Percentiles rank a stretch among this genome's conserved stretches.
phyloP scores from a whole-genome alignment of 2,797 vertebrate species.

The Lepilemur septentrionalis region DNA sequence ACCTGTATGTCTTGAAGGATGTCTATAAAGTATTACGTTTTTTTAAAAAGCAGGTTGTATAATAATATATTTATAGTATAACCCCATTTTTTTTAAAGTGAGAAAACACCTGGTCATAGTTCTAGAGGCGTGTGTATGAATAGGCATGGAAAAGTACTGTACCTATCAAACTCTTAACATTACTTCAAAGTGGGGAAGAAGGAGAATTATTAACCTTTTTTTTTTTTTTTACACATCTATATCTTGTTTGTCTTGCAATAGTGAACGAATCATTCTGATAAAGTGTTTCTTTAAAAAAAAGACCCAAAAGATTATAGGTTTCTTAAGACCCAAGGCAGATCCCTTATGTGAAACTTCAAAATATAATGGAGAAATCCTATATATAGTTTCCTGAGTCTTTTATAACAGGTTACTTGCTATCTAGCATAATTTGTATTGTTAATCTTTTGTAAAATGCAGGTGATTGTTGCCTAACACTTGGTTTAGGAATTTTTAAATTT shows the following conservation, averaged over 20 bases:
- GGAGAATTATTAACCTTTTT: not conserved
- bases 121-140: not conserved
- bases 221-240: not conserved
- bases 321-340: not conserved
- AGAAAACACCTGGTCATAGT: not conserved
- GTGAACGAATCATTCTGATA: not conserved
- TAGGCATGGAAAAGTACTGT: not conserved
- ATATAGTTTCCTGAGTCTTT: not conserved
- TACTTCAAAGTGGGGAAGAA: not conserved
- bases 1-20: not conserved
- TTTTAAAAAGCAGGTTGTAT: too few species aligned
- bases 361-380: not conserved
- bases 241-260: not conserved
- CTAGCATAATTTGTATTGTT: not conserved
- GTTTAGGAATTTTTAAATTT: not conserved
- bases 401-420: not conserved
- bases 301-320: not conserved
- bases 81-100: not conserved
- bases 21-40: not conserved
- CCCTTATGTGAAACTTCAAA: not conserved
- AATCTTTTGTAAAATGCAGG: not conserved
- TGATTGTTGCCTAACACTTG: not conserved
- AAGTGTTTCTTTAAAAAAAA: not conserved
- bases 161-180: not conserved
- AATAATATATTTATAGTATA: not conserved